These are phyloP conservation scores for Syrista parreyssii DNA, from an alignment of 2,888 invertebrate genomes.

Conservation along the genomic window DNA sequence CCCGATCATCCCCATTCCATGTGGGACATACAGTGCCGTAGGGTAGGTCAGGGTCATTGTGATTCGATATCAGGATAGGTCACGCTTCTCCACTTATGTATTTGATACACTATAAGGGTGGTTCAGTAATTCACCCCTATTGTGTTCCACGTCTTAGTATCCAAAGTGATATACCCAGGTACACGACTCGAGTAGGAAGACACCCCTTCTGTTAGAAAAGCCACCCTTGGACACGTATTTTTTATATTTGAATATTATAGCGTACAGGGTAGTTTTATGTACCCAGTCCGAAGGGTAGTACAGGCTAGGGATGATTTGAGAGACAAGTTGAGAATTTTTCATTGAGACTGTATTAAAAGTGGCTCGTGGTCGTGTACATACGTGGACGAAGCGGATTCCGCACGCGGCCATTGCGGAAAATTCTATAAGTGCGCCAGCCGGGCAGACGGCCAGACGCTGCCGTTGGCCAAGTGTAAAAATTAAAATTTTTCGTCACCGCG, in stretches of 20 bases:
- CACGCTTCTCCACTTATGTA: not conserved
- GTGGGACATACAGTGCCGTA: not conserved
- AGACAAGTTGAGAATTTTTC: not conserved
- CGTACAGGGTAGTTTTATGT: not conserved
- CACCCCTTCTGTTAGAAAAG: not conserved
- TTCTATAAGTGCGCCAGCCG: not conserved
- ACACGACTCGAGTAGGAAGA: not conserved
- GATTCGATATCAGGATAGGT: not conserved
- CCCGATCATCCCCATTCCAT: not conserved
- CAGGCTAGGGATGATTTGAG: not conserved
- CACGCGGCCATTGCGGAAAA: not conserved
- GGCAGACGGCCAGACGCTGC: not conserved
- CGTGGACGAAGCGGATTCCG: not conserved
- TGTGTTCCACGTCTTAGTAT: not conserved
- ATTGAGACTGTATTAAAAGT: not conserved
- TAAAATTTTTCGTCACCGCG: not conserved
- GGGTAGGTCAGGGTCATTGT: not conserved
- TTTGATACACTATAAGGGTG: not conserved
- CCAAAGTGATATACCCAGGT: not conserved
- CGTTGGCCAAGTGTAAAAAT: not conserved
- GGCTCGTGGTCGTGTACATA: not conserved
- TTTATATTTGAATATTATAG: not conserved
- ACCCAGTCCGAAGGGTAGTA: not conserved
- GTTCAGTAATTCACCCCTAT: not conserved
- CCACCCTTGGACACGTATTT: not conserved